phyloP scores from a whole-genome alignment of 2,888 invertebrate species.

The Pterobdella sp. region DNA sequence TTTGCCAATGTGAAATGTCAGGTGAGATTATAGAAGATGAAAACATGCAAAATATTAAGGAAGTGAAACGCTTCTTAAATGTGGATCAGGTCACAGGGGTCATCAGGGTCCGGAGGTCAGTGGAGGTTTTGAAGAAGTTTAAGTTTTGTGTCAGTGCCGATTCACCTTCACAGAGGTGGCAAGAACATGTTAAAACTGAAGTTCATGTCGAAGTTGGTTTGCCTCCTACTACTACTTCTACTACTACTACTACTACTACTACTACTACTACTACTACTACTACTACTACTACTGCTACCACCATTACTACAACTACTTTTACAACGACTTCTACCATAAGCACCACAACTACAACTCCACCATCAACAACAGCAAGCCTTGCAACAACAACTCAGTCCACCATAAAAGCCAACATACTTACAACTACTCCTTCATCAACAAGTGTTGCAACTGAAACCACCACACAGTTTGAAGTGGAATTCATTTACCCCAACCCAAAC shows the following conservation, averaged over 20 bases:
- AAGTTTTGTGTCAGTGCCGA: slow-evolving; percentile 11
- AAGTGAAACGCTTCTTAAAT: neutral
- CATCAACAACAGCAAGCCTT: neutral
- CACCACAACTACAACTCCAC: neutral
- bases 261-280: neutral
- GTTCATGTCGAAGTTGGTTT: neutral
- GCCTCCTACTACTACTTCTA: neutral
- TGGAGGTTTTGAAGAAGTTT: neutral
- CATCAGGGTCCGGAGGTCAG: neutral
- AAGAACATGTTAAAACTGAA: neutral
- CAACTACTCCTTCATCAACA: neutral
- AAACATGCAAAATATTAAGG: neutral
- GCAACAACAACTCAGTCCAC: neutral
- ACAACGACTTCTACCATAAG: neutral
- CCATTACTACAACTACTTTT: neutral
- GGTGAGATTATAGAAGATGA: neutral
- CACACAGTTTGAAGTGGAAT: too few species aligned
- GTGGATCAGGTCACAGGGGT: slow-evolving; percentile 8
- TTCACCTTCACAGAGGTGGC: slow-evolving; percentile 15
- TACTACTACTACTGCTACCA: neutral
- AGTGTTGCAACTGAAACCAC: too few species aligned
- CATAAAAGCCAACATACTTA: neutral
- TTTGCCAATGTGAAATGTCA: neutral
- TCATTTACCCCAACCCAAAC: neutral
- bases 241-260: slow-evolving; percentile 2